These are phyloP conservation scores for Tetragnatha versicolor DNA, from an alignment of 1,140 invertebrate genomes.

Conservation along the genomic window DNA sequence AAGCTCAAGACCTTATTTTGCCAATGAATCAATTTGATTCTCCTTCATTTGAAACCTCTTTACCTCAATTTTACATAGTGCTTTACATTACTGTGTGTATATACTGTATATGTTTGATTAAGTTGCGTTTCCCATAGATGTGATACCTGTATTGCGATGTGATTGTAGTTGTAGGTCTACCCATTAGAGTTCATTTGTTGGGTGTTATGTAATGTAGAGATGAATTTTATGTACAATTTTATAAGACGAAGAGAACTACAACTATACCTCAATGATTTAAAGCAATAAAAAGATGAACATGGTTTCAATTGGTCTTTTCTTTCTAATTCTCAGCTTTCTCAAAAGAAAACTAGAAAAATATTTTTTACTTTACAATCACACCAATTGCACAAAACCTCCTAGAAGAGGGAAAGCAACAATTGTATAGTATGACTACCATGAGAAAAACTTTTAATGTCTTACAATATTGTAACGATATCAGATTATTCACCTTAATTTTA, in stretches of 20 bases:
- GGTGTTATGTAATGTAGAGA: conserved; percentile 50
- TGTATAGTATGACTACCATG: no score
- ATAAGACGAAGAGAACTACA: conserved; percentile 54
- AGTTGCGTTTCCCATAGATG: conserved; percentile 35
- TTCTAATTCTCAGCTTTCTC: no score
- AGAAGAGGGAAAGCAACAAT: no score
- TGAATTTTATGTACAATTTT: conserved; percentile 56
- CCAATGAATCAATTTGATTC: background rate
- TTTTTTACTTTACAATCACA: no score
- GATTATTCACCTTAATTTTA: no score
- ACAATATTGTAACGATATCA: no score
- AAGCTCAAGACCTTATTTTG: conserved; percentile 48
- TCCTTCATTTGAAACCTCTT: conserved; percentile 17
- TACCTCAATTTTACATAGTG: conserved; percentile 47
- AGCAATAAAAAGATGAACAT: conserved; percentile 52
- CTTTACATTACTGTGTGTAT: conserved; percentile 52
- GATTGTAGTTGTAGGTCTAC: conserved; percentile 46
- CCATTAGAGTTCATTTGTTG: conserved; percentile 47
- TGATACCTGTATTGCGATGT: conserved; percentile 50
- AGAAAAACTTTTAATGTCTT: no score
- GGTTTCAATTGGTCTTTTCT: background rate
- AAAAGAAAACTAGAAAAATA: no score
- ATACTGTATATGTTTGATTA: conserved; percentile 49
- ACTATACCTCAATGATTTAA: conserved; percentile 56
- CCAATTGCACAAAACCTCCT: no score